A percentile compares a stretch with the other conserved stretches of the same genome.
phyloP scores from a whole-genome alignment of 2,113 vertebrate genomes.

The Ophiodon elongatus region DNA sequence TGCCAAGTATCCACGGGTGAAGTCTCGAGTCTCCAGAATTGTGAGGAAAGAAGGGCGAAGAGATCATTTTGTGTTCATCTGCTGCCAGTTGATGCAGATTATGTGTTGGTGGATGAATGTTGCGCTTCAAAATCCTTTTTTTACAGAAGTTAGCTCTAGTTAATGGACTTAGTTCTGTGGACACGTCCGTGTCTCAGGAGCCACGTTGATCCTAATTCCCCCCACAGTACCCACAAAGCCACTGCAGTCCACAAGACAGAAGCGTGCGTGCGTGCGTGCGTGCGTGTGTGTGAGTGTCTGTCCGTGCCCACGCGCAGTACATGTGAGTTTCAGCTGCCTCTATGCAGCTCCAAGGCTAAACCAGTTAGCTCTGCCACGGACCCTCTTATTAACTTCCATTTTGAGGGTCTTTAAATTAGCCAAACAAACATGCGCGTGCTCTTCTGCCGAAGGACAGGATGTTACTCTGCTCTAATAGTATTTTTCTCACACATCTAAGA shows the following conservation, averaged over 20 bases:
- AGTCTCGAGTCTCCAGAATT: slow-evolving; percentile 4
- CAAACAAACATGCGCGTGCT: slow-evolving; percentile 30
- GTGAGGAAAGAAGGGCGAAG: not conserved
- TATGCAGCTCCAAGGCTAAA: not conserved
- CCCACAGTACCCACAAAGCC: slow-evolving; percentile 20
- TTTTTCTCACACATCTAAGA: slow-evolving; percentile 5
- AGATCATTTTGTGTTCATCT: slow-evolving; percentile 13
- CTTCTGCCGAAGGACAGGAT: slow-evolving; percentile 11
- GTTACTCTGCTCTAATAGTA: slow-evolving; percentile 1
- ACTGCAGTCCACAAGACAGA: slow-evolving; percentile 14
- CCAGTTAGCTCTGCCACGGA: slow-evolving; percentile 27
- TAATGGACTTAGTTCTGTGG: slow-evolving; percentile 25
- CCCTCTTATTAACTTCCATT: slow-evolving; percentile 47
- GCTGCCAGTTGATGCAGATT: slow-evolving; percentile 42
- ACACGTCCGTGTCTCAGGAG: slow-evolving; percentile 24
- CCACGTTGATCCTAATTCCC: slow-evolving; percentile 34
- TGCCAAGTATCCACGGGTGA: not conserved
- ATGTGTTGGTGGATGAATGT: slow-evolving; percentile 26
- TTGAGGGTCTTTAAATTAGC: slow-evolving; percentile 55
- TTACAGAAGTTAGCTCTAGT: slow-evolving; percentile 9
- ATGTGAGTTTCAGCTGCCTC: slow-evolving; percentile 13
- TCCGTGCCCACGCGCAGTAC: not conserved
- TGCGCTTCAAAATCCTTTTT: slow-evolving; percentile 16
- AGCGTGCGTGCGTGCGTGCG: slow-evolving; percentile 31
- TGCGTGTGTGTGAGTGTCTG: slow-evolving; percentile 33